Evolutionary conservation across 2,113 vertebrate species (phyloP).

Genomic region (Phalacrocorax pelagicus): DNA sequence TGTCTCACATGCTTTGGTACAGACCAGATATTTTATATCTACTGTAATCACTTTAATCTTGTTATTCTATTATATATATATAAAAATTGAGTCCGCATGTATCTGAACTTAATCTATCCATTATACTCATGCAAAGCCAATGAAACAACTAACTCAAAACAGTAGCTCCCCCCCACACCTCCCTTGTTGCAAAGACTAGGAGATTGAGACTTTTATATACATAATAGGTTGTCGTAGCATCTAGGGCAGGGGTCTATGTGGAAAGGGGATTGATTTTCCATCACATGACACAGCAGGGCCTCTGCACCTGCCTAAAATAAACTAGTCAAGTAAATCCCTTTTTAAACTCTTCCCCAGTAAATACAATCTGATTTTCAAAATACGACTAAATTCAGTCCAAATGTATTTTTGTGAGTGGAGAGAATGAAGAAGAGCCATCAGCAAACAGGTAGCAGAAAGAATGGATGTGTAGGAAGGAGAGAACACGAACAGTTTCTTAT

Average conservation of each 20-base stretch:
- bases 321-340: not conserved
- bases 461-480: not conserved
- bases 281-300: accelerated
- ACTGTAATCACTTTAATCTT: not conserved
- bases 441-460: not conserved
- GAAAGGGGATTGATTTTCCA: not conserved
- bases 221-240: not conserved
- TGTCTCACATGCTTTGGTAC: not conserved
- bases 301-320: not conserved
- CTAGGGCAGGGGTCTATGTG: not conserved
- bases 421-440: not conserved
- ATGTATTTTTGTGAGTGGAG: not conserved
- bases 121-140: not conserved
- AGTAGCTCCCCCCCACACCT: not conserved
- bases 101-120: not conserved
- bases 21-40: not conserved
- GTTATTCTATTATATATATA: not conserved
- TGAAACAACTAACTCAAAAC: not conserved
- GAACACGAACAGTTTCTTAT: not conserved
- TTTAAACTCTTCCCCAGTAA: not conserved
- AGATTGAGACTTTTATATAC: not conserved
- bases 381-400: not conserved
- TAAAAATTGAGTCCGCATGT: not conserved
- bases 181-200: not conserved
- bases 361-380: not conserved